Percentiles rank a stretch among this genome's conserved stretches.
These are phyloP conservation scores for Chionodraco myersi DNA, from an alignment of 2,113 vertebrate species.

Conservation along the genomic window DNA sequence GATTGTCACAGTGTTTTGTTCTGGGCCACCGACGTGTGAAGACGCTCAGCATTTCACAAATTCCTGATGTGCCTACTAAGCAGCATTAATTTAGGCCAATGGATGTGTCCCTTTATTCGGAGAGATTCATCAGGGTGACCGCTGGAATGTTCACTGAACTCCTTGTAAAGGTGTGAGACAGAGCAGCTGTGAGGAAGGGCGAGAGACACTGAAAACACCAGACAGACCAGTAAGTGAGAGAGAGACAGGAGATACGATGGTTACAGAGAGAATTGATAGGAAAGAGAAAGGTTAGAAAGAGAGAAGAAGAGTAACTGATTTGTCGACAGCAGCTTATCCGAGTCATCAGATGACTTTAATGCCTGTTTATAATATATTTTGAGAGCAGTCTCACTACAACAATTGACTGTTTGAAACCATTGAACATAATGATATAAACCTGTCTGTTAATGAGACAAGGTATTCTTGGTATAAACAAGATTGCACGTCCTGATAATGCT, in stretches of 20 bases:
- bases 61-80: constrained; percentile 64
- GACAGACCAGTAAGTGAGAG: constrained; percentile 37
- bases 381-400: too few species aligned
- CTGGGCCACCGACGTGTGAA: constrained; percentile 34
- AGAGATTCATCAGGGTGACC: constrained; percentile 61
- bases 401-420: too few species aligned
- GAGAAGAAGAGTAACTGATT: not conserved
- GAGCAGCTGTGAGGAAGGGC: constrained; percentile 59
- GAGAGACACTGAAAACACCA: constrained; percentile 65
- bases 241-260: constrained; percentile 14
- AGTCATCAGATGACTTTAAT: not conserved
- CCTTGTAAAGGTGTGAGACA: constrained; percentile 64
- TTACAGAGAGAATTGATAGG: not conserved
- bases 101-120: constrained; percentile 52
- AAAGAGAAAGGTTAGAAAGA: not conserved
- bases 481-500: too few species aligned
- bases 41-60: constrained; percentile 47
- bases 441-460: too few species aligned
- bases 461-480: too few species aligned
- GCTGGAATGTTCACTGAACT: constrained; percentile 64
- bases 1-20: constrained; percentile 38
- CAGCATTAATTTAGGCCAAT: constrained; percentile 39
- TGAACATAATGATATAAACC: too few species aligned
- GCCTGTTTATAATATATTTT: too few species aligned
- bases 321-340: not conserved